phyloP scores from a whole-genome alignment of 2,797 vertebrate species.

The Ispidina picta region DNA sequence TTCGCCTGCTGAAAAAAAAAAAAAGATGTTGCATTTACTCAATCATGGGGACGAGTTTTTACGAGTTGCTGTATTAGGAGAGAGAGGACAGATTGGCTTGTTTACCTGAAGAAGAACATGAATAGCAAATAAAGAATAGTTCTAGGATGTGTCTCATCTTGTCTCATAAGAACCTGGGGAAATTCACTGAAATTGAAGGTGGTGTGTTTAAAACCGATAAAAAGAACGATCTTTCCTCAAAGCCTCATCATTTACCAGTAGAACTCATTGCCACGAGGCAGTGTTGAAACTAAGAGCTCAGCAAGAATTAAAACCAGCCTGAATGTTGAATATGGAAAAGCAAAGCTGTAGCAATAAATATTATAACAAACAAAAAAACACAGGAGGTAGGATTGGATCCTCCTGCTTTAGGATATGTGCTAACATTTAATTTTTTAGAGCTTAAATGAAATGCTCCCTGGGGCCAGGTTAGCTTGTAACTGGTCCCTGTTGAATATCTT shows the following conservation, averaged over 20 bases:
- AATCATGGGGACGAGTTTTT: neutral
- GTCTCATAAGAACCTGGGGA: constrained; percentile 17
- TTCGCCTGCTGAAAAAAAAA: neutral
- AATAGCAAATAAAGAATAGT: constrained; percentile 52
- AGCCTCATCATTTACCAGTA: constrained; percentile 21
- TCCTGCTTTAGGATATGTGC: neutral
- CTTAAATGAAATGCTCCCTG: neutral
- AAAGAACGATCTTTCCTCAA: constrained; percentile 45
- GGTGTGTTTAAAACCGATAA: constrained; percentile 51
- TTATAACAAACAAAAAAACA: neutral
- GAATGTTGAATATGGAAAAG: constrained; percentile 18
- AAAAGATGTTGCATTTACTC: neutral
- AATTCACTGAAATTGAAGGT: constrained; percentile 50
- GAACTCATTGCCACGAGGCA: neutral
- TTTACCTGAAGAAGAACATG: constrained; percentile 46
- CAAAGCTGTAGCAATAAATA: constrained; percentile 7
- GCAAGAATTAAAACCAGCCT: constrained; percentile 37
- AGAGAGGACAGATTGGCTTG: constrained; percentile 31
- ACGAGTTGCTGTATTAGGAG: constrained; percentile 38
- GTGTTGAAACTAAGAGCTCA: constrained; percentile 59
- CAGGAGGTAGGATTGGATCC: neutral
- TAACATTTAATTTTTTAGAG: constrained; percentile 26
- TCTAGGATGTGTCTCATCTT: constrained; percentile 48
- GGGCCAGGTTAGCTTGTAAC: neutral
- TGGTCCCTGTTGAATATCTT: neutral